Conservation (phyloP, 2,797 vertebrate species). For the Smutsia temminckii region DNA sequence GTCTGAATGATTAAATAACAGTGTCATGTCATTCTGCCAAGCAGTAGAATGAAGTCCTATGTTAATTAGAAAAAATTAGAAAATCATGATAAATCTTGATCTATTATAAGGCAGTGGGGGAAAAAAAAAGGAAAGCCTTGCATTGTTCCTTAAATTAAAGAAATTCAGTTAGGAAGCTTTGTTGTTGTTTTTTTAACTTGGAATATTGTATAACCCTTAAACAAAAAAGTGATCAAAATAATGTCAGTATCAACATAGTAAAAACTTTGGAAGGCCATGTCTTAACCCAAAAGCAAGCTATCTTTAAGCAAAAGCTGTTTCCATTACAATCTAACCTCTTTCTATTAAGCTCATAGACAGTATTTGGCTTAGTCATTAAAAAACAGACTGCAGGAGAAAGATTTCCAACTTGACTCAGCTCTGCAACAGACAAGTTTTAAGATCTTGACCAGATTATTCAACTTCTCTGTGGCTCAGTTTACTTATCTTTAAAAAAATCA, state of each 20-base stretch:
- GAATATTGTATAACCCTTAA: background rate
- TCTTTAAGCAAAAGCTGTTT: background rate
- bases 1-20: background rate
- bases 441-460: background rate
- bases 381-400: background rate
- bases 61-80: background rate
- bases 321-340: background rate
- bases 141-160: background rate
- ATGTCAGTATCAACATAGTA: background rate
- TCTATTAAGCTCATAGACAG: background rate
- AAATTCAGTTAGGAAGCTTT: background rate
- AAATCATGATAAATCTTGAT: background rate
- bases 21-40: background rate
- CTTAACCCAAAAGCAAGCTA: background rate
- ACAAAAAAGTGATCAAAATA: background rate
- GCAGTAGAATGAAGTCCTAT: background rate
- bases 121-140: background rate
- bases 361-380: background rate
- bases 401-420: background rate
- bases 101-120: background rate
- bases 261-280: background rate
- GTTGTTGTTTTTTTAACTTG: background rate
- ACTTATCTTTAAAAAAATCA: background rate
- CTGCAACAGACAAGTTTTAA: background rate
- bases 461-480: background rate